phyloP scores from a whole-genome alignment of 2,113 vertebrate genomes.

The Phainopepla nitens region DNA sequence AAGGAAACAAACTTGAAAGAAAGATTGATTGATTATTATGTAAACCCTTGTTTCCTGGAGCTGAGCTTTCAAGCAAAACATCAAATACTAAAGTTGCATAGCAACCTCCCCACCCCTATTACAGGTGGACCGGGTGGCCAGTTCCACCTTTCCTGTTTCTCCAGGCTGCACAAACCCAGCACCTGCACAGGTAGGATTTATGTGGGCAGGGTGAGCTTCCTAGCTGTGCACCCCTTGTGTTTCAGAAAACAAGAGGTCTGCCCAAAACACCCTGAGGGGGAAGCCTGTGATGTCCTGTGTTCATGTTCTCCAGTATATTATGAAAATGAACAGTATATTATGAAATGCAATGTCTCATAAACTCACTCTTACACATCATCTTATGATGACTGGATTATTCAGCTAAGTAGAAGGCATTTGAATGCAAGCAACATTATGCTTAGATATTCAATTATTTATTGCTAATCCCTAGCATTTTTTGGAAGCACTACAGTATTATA shows the following conservation, averaged over 20 bases:
- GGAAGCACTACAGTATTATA: background rate
- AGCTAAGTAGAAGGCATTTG: background rate
- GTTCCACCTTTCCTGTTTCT: conserved; percentile 48
- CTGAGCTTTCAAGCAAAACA: conserved; percentile 43
- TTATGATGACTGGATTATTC: background rate
- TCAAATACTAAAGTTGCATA: conserved; percentile 18
- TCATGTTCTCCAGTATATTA: background rate
- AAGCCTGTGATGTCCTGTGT: background rate
- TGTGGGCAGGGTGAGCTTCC: background rate
- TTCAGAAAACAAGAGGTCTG: background rate
- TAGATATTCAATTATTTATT: background rate
- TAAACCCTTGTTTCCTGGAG: conserved; percentile 44
- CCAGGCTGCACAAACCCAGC: conserved; percentile 27
- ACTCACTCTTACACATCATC: background rate
- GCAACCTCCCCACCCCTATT: conserved; percentile 28
- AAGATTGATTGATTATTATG: conserved; percentile 10
- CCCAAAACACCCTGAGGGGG: background rate
- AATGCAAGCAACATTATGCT: background rate
- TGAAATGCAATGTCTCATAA: background rate
- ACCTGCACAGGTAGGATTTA: background rate
- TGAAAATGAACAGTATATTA: background rate
- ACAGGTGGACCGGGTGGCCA: background rate
- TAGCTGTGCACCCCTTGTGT: background rate
- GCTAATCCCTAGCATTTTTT: background rate
- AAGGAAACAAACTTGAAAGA: conserved; percentile 8